A percentile compares a stretch with the other conserved stretches of the same genome.
Conservation (phyloP, 2,888 invertebrate genomes). For the Apotomis betuletana region DNA sequence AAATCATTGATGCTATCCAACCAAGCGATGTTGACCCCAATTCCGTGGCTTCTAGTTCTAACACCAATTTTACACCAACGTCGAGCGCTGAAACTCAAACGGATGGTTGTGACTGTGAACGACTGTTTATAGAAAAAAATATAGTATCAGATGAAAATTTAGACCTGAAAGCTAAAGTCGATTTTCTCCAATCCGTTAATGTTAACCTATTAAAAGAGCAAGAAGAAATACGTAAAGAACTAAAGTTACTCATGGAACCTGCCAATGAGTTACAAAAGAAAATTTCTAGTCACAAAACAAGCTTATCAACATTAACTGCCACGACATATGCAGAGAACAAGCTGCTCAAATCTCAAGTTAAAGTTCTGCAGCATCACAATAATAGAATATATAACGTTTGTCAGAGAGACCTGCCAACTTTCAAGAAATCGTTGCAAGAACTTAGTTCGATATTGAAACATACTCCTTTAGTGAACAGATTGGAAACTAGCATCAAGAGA, state of each 20-base stretch:
- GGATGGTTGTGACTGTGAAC: slow-evolving; percentile 52
- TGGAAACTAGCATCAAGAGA: slow-evolving; percentile 62
- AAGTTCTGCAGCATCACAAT: slow-evolving; percentile 71
- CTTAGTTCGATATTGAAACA: slow-evolving; percentile 64
- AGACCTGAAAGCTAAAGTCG: slow-evolving; percentile 51
- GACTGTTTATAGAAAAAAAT: slow-evolving; percentile 50
- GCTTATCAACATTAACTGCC: slow-evolving; percentile 72
- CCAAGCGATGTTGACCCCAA: slow-evolving; percentile 52
- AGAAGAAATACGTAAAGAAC: slow-evolving; percentile 62
- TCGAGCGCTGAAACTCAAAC: slow-evolving; percentile 43
- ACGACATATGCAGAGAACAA: slow-evolving; percentile 77
- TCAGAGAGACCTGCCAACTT: slow-evolving; percentile 71
- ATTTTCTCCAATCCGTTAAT: slow-evolving; percentile 57
- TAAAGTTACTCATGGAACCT: slow-evolving; percentile 62
- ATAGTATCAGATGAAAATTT: slow-evolving; percentile 56
- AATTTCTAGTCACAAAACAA: slow-evolving; percentile 70
- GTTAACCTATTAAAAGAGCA: slow-evolving; percentile 60
- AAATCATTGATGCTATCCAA: slow-evolving; percentile 60
- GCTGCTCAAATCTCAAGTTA: slow-evolving; percentile 69
- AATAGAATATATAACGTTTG: slow-evolving; percentile 70
- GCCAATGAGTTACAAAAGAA: slow-evolving; percentile 70
- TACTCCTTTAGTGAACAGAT: slow-evolving; percentile 51
- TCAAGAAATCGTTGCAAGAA: slow-evolving; percentile 67
- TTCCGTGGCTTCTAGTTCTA: slow-evolving; percentile 48
- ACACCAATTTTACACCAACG: slow-evolving; percentile 43